phyloP scores from a whole-genome alignment of 1,140 invertebrate genomes.

The Latrodectus geometricus region DNA sequence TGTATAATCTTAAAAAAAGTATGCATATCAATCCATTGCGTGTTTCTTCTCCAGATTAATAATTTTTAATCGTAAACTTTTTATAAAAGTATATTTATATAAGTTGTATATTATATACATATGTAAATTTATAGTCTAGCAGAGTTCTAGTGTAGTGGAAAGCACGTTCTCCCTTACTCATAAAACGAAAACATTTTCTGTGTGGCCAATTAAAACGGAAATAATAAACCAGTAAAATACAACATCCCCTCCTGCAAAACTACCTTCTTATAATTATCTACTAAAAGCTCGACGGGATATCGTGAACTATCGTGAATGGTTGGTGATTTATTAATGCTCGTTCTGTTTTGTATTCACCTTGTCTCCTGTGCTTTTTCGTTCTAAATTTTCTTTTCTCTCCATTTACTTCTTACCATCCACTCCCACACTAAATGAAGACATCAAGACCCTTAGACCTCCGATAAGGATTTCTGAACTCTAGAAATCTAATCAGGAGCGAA shows the following conservation, averaged over 20 bases:
- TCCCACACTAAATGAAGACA: constrained; percentile 40
- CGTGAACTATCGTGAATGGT: constrained; percentile 51
- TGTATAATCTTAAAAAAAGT: too few species aligned
- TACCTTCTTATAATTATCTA: constrained; percentile 23
- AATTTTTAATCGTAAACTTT: too few species aligned
- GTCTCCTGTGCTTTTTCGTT: not conserved
- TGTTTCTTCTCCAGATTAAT: too few species aligned
- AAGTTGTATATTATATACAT: too few species aligned
- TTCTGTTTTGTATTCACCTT: constrained; percentile 45
- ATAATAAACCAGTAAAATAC: constrained; percentile 34
- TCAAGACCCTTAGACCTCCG: constrained; percentile 25
- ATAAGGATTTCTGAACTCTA: constrained; percentile 28
- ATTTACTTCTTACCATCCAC: constrained; percentile 16
- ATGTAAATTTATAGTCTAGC: too few species aligned
- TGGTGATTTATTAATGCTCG: constrained; percentile 46
- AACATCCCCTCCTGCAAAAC: constrained; percentile 27
- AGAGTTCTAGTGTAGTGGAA: too few species aligned
- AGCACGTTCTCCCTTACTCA: constrained; percentile 7
- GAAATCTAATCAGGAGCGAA: constrained; percentile 35
- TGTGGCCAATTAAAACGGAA: constrained; percentile 57
- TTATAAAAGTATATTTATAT: too few species aligned
- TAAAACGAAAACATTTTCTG: constrained; percentile 10
- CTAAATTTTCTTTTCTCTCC: constrained; percentile 3
- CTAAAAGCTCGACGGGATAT: constrained; percentile 45
- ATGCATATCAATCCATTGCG: too few species aligned